A percentile compares a stretch with the other conserved stretches of the same genome.
phyloP scores from a whole-genome alignment of 2,888 invertebrate species.

The Barypeithes pellucidus region DNA sequence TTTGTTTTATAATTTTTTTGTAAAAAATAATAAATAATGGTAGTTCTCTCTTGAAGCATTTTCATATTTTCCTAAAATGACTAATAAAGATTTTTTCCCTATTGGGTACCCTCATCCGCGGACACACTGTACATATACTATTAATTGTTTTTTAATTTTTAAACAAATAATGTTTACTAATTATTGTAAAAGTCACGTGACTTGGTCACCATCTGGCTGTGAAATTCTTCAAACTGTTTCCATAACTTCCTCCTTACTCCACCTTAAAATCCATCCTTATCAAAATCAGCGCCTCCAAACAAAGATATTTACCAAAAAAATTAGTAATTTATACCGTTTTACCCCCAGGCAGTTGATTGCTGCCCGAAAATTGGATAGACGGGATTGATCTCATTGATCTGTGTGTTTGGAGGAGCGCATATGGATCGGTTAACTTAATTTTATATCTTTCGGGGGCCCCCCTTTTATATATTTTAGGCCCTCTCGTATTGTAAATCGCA shows the following conservation, averaged over 20 bases:
- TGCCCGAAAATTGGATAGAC: conserved; percentile 48
- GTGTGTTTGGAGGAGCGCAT: conserved; percentile 46
- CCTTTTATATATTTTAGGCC: conserved; percentile 3
- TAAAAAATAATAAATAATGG: too few relatives aligned
- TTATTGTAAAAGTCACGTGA: too few relatives aligned
- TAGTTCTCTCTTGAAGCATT: too few relatives aligned
- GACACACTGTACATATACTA: too few relatives aligned
- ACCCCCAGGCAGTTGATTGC: conserved; percentile 29
- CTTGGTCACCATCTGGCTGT: too few relatives aligned
- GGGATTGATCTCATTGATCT: conserved; percentile 28
- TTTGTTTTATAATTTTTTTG: too few relatives aligned
- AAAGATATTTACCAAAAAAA: conserved; percentile 53
- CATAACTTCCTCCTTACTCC: not conserved
- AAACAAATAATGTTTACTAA: too few relatives aligned
- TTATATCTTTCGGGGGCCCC: conserved; percentile 43
- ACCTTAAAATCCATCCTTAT: conserved; percentile 1
- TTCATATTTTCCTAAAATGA: too few relatives aligned
- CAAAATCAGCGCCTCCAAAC: conserved; percentile 24
- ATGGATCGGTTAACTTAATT: conserved; percentile 52
- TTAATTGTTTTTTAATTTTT: too few relatives aligned
- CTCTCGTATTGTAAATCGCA: conserved; percentile 17
- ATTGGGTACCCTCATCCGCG: too few relatives aligned
- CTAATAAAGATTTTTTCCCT: too few relatives aligned
- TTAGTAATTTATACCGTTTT: conserved; percentile 64
- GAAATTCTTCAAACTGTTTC: too few relatives aligned